phyloP scores from a whole-genome alignment of 2,113 vertebrate genomes.

The Microcebus ravelobensis region DNA sequence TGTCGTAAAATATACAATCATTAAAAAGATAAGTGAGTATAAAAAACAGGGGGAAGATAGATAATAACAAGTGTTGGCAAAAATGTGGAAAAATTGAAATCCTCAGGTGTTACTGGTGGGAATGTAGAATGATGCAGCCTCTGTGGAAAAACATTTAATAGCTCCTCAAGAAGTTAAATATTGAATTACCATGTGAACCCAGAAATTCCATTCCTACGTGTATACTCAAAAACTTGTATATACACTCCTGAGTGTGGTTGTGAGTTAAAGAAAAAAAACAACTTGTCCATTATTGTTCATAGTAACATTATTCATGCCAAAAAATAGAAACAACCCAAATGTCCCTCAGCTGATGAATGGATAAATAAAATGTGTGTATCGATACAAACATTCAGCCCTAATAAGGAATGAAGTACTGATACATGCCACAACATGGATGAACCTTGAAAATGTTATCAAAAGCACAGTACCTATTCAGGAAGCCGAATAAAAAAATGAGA shows the following conservation, averaged over 20 bases:
- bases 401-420: background rate
- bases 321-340: background rate
- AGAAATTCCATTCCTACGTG: background rate
- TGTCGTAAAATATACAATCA: background rate
- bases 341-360: background rate
- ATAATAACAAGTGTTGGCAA: background rate
- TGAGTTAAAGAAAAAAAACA: too few relatives aligned
- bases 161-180: background rate
- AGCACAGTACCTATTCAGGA: too few relatives aligned
- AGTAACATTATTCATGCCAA: background rate
- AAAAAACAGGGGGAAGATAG: background rate
- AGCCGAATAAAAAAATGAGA: too few relatives aligned
- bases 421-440: background rate
- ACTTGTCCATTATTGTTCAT: background rate
- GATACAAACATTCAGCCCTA: background rate
- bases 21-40: background rate
- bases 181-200: background rate
- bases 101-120: background rate
- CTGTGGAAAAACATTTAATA: background rate
- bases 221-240: background rate
- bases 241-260: too few relatives aligned
- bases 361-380: background rate
- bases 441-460: background rate
- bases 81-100: background rate
- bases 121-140: background rate